Conservation (phyloP, 92 coral and sea anemone species). For the Chrysogorgia sp. region DNA sequence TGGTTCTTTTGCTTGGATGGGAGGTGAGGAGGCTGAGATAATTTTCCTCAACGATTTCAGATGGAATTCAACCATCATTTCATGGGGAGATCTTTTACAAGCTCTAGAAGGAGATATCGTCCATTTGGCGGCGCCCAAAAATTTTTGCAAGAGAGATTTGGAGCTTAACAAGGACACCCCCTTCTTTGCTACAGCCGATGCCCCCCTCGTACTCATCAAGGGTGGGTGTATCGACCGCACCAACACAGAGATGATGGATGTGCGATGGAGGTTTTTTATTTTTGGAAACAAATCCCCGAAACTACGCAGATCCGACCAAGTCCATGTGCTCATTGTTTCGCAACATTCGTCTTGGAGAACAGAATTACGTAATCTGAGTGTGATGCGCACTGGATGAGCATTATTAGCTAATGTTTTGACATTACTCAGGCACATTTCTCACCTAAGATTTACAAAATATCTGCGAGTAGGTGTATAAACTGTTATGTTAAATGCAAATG, state of each 20-base stretch:
- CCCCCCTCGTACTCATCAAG: conserved; percentile 39
- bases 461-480: too few species aligned
- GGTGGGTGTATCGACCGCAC: conserved; percentile 43
- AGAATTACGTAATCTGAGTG: neutral
- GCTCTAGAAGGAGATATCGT: conserved; percentile 44
- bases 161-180: conserved; percentile 20
- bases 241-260: conserved; percentile 54
- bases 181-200: conserved; percentile 34
- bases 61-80: conserved; percentile 44
- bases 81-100: conserved; percentile 39
- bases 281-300: conserved; percentile 43
- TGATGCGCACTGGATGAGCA: neutral
- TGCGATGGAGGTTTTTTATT: conserved; percentile 38
- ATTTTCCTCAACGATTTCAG: conserved; percentile 33
- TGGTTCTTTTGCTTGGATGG: conserved; percentile 47
- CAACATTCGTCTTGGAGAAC: neutral
- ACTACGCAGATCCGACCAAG: neutral
- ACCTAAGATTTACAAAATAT: neutral
- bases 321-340: conserved; percentile 10
- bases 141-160: conserved; percentile 22
- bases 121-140: conserved; percentile 47
- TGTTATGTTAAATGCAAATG: too few species aligned
- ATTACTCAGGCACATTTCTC: neutral
- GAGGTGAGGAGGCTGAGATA: conserved; percentile 45
- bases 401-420: neutral